Conservation (phyloP, 2,797 vertebrate species). For the Nannoperca australis region DNA sequence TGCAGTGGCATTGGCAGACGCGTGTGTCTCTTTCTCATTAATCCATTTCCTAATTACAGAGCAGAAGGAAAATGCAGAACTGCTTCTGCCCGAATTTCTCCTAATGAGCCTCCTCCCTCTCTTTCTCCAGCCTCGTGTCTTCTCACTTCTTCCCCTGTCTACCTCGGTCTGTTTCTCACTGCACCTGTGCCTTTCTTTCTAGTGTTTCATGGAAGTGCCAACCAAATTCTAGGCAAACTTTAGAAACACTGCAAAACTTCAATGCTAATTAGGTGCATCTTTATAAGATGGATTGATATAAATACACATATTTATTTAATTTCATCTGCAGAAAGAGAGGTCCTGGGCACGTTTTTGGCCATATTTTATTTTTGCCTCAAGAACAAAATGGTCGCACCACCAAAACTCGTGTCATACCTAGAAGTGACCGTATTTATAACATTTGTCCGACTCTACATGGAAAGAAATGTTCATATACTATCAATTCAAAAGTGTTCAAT, state of each 20-base stretch:
- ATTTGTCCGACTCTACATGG: neutral
- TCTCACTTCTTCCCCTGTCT: slow-evolving; percentile 13
- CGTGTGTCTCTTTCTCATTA: slow-evolving; percentile 70
- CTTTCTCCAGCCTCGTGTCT: slow-evolving; percentile 24
- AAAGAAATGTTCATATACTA: too few species aligned
- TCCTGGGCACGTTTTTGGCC: neutral
- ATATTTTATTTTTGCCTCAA: neutral
- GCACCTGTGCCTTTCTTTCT: slow-evolving; percentile 42
- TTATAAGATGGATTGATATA: slow-evolving; percentile 12
- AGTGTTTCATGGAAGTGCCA: slow-evolving; percentile 12
- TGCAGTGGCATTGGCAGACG: slow-evolving; percentile 49
- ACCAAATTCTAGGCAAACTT: slow-evolving; percentile 18
- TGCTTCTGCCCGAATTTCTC: slow-evolving; percentile 47
- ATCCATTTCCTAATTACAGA: slow-evolving; percentile 75
- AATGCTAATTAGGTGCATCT: slow-evolving; percentile 30
- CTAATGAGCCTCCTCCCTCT: slow-evolving; percentile 66
- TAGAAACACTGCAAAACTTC: neutral
- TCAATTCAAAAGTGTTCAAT: slow-evolving; percentile 30
- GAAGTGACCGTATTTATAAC: neutral
- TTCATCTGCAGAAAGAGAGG: neutral
- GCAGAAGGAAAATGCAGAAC: slow-evolving; percentile 53
- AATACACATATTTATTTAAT: slow-evolving; percentile 23
- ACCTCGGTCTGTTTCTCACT: neutral
- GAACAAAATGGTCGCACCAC: neutral
- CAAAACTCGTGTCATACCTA: neutral